Evolutionary conservation across 2,888 invertebrate genomes (phyloP).

Genomic region (Leptinotarsa juncta): DNA sequence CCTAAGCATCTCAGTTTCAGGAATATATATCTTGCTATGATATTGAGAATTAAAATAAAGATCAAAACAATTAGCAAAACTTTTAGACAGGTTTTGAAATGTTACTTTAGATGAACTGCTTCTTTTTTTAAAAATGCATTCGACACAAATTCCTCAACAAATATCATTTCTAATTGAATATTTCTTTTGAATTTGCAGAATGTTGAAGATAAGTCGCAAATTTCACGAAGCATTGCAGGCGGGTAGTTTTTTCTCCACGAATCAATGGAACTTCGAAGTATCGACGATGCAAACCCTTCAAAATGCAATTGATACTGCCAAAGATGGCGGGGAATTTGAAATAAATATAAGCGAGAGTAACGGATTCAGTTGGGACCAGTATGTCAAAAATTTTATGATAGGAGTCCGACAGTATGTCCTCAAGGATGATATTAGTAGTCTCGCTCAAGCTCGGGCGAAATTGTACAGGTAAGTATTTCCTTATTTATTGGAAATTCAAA

Average conservation of each 20-base stretch:
- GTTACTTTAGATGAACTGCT: too few relatives aligned
- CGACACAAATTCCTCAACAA: not conserved
- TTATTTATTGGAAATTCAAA: not conserved
- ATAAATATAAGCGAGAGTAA: conserved; percentile 70
- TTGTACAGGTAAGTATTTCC: conserved; percentile 70
- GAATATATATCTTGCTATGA: too few relatives aligned
- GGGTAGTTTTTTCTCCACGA: conserved; percentile 86
- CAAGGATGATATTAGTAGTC: conserved; percentile 77
- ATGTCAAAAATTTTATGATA: conserved; percentile 83
- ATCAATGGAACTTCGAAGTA: conserved; percentile 85
- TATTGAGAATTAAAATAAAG: too few relatives aligned
- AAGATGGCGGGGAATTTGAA: conserved; percentile 73
- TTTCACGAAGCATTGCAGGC: conserved; percentile 82
- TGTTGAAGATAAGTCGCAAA: conserved; percentile 85
- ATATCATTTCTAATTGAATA: not conserved
- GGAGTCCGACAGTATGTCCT: conserved; percentile 87
- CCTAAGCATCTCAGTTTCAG: too few relatives aligned
- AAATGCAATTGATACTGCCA: conserved; percentile 67
- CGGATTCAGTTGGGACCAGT: conserved; percentile 81
- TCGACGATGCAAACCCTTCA: conserved; percentile 73
- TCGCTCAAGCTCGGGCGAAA: conserved; percentile 74
- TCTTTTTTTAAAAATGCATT: not conserved
- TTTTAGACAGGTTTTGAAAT: too few relatives aligned
- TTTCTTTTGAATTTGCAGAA: conserved; percentile 68
- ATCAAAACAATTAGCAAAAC: too few relatives aligned